These are phyloP conservation scores for Limnothrissa miodon DNA, from an alignment of 2,113 vertebrate species.

Conservation along the genomic window DNA sequence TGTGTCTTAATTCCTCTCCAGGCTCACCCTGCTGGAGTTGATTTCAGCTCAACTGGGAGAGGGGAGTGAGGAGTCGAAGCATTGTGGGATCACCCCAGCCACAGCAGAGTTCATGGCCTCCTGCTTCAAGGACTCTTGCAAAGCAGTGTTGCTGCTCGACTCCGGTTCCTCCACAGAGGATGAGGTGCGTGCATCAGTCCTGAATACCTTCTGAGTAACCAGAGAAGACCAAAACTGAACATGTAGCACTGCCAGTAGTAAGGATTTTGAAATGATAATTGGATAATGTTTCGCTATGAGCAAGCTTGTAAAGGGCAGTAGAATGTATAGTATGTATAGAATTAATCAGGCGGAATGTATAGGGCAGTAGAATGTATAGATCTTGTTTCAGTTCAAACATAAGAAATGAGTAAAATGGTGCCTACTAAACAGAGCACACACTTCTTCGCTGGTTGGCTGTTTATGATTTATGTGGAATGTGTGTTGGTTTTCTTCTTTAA, in stretches of 20 bases:
- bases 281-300: too few species aligned
- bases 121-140: constrained; percentile 77
- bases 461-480: too few species aligned
- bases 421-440: too few species aligned
- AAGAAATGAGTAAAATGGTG: too few species aligned
- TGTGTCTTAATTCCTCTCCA: constrained; percentile 46
- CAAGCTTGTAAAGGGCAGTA: too few species aligned
- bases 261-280: too few species aligned
- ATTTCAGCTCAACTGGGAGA: constrained; percentile 75
- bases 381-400: too few species aligned
- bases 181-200: constrained; percentile 70
- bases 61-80: constrained; percentile 53
- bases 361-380: too few species aligned
- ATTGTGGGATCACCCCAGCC: constrained; percentile 57
- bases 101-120: constrained; percentile 75
- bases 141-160: constrained; percentile 74
- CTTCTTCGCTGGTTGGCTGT: too few species aligned
- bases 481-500: constrained; percentile 55
- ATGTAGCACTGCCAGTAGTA: neutral
- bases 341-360: too few species aligned
- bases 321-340: too few species aligned
- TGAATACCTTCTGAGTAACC: neutral
- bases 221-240: neutral
- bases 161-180: constrained; percentile 61
- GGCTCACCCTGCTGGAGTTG: constrained; percentile 82